Conservation (phyloP, 2,888 invertebrate genomes). For the Drosophila koepferae region DNA sequence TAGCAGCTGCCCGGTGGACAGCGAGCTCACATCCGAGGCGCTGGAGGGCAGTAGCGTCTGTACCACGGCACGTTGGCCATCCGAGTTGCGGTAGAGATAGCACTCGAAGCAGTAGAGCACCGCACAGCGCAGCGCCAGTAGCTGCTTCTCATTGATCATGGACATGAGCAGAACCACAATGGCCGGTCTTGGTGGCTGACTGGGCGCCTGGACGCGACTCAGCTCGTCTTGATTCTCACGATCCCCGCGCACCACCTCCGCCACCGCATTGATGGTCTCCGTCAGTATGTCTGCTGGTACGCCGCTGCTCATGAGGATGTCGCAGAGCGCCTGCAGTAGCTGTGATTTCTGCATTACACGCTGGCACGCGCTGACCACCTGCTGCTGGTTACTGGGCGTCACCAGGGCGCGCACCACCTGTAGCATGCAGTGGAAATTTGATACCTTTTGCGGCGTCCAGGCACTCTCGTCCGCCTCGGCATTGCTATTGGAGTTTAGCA, state of each 20-base stretch:
- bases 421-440: slow-evolving; percentile 96
- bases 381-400: slow-evolving; percentile 96
- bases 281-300: slow-evolving; percentile 98
- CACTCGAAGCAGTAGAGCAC: slow-evolving; percentile 99
- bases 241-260: slow-evolving; percentile 95
- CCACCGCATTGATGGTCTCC: slow-evolving; percentile 97
- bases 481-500: slow-evolving; percentile 86
- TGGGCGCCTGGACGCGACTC: slow-evolving; percentile 95
- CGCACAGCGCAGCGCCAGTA: slow-evolving; percentile 94
- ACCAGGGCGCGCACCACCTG: slow-evolving; percentile 96
- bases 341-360: slow-evolving; percentile 94
- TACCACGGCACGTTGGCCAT: slow-evolving; percentile 94
- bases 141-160: slow-evolving; percentile 99
- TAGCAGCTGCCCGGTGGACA: slow-evolving; percentile 94
- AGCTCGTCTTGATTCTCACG: slow-evolving; percentile 96
- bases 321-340: slow-evolving; percentile 92
- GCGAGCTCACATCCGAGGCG: slow-evolving; percentile 89
- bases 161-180: slow-evolving; percentile 98
- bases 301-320: slow-evolving; percentile 97
- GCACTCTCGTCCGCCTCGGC: slow-evolving; percentile 89
- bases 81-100: slow-evolving; percentile 96
- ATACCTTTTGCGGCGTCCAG: slow-evolving; percentile 97
- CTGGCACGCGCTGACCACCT: slow-evolving; percentile 93
- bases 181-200: slow-evolving; percentile 96
- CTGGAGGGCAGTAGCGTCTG: slow-evolving; percentile 96